These are phyloP conservation scores for Ephestia elutella DNA, from an alignment of 1,140 invertebrate genomes.

Conservation along the genomic window DNA sequence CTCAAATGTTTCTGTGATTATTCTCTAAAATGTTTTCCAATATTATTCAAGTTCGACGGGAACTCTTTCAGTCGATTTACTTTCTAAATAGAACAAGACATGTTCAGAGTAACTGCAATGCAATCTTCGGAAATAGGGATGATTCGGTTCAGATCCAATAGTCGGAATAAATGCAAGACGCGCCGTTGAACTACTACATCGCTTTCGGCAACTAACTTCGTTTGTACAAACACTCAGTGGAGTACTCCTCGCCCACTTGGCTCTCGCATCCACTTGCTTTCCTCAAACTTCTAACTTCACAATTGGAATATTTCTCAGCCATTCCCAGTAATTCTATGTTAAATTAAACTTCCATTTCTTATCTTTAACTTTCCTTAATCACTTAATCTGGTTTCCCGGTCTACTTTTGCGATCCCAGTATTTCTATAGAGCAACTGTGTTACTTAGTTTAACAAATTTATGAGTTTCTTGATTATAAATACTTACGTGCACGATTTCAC, in stretches of 20 bases:
- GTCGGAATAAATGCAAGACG: constrained; percentile 31
- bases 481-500: constrained; percentile 4
- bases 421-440: not conserved
- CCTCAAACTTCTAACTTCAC: constrained; percentile 14
- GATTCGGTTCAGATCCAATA: constrained; percentile 36
- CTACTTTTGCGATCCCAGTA: not conserved
- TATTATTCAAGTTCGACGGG: no score
- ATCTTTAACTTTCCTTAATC: not conserved
- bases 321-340: not conserved
- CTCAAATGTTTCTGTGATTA: no score
- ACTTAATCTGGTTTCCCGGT: not conserved
- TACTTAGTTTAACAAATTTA: constrained; percentile 9
- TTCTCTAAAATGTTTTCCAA: no score
- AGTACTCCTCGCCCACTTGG: constrained; percentile 35
- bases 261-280: constrained; percentile 33
- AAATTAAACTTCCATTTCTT: not conserved
- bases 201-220: constrained; percentile 38
- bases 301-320: constrained; percentile 6
- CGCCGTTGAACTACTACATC: constrained; percentile 29
- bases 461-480: constrained; percentile 5
- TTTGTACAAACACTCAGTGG: constrained; percentile 31
- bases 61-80: not conserved
- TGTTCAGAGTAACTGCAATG: not conserved
- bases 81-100: not conserved
- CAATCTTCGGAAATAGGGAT: constrained; percentile 21